Percentiles rank a stretch among this genome's conserved stretches.
Evolutionary conservation across 2,797 vertebrate species (phyloP).

Genomic region (Danio aesculapii): DNA sequence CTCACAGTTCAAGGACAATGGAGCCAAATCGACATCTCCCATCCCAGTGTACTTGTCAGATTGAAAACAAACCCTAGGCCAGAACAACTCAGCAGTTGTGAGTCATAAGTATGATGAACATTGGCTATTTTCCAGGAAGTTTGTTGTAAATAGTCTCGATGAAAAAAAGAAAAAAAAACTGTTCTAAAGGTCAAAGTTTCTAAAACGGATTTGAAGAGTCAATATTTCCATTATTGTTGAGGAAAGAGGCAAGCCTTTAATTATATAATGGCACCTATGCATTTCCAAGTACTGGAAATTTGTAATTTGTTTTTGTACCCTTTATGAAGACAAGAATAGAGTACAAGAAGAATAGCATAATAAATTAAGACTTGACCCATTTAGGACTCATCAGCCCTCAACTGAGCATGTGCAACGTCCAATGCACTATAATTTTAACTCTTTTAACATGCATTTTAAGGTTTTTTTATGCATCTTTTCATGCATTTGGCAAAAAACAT

Average conservation of each 20-base stretch:
- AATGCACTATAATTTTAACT: too few relatives aligned
- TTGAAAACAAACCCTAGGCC: conserved; percentile 42
- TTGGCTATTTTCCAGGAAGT: not conserved
- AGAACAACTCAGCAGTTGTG: conserved; percentile 1
- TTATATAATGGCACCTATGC: not conserved
- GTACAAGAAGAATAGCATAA: not conserved
- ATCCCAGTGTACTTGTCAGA: conserved; percentile 61
- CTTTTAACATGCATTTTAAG: too few relatives aligned
- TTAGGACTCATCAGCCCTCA: too few relatives aligned
- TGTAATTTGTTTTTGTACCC: not conserved
- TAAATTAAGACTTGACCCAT: not conserved
- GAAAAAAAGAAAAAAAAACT: not conserved
- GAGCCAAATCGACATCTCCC: conserved; percentile 42
- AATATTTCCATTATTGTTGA: not conserved
- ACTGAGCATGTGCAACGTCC: too few relatives aligned
- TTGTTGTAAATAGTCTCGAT: not conserved
- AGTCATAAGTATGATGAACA: not conserved
- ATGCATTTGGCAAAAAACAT: not conserved
- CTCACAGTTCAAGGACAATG: conserved; percentile 30
- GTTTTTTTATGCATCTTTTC: too few relatives aligned
- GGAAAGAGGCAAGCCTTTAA: not conserved
- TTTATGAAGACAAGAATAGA: not conserved
- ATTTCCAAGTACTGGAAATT: not conserved
- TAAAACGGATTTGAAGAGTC: not conserved
- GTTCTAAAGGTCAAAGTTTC: conserved; percentile 12